Evolutionary conservation across 2,888 invertebrate genomes (phyloP).

Genomic region (Urechis unicinctus): DNA sequence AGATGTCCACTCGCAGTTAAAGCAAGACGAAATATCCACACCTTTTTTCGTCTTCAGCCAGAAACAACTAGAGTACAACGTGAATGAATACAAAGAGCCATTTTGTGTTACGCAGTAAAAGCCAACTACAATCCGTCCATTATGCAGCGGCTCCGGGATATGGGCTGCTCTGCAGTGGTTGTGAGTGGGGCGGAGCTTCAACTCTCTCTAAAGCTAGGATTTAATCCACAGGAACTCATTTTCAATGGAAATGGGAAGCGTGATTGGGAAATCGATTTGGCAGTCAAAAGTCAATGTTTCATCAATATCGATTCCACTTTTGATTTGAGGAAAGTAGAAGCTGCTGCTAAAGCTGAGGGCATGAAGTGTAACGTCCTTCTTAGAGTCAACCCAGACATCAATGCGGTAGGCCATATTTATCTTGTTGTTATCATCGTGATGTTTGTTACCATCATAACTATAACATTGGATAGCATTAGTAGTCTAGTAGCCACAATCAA

Average conservation of each 20-base stretch:
- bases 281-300: conserved; percentile 39
- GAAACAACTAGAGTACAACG: neutral
- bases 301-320: conserved; percentile 51
- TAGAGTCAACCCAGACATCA: conserved; percentile 43
- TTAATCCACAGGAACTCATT: conserved; percentile 35
- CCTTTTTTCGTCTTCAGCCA: neutral
- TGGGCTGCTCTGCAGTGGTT: conserved; percentile 28
- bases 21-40: neutral
- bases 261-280: conserved; percentile 45
- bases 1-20: neutral
- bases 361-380: conserved; percentile 36
- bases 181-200: conserved; percentile 50
- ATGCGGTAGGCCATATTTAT: conserved; percentile 32
- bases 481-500: too few relatives aligned
- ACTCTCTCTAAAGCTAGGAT: conserved; percentile 43
- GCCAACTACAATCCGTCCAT: conserved; percentile 44
- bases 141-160: conserved; percentile 29
- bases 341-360: conserved; percentile 23
- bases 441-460: too few relatives aligned
- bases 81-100: neutral
- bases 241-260: conserved; percentile 52
- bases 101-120: conserved; percentile 45
- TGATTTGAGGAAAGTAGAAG: conserved; percentile 41
- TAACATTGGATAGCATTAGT: too few relatives aligned
- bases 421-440: too few relatives aligned